These are phyloP conservation scores for Sakesphorus luctuosus DNA, from an alignment of 2,113 vertebrate species.

Conservation along the genomic window DNA sequence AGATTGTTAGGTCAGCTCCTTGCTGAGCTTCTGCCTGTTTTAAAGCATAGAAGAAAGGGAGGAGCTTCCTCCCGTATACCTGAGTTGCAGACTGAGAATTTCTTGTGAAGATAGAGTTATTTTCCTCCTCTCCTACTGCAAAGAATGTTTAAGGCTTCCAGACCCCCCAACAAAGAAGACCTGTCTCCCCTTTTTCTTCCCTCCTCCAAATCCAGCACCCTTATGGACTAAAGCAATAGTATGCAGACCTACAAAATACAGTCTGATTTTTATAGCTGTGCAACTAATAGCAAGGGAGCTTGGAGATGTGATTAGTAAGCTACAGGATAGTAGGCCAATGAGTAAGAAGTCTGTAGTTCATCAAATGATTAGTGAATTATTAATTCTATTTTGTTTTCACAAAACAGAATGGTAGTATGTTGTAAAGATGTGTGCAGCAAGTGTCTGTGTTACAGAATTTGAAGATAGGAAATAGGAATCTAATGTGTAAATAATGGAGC, in stretches of 20 bases:
- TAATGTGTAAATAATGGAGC: not conserved
- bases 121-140: not conserved
- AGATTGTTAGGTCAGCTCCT: not conserved
- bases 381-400: not conserved
- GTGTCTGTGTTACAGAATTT: not conserved
- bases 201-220: not conserved
- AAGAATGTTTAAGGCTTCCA: not conserved
- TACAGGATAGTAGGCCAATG: not conserved
- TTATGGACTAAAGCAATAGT: not conserved
- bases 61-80: not conserved
- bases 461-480: not conserved
- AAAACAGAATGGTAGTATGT: not conserved
- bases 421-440: not conserved
- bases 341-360: not conserved
- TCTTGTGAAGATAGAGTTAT: not conserved
- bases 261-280: not conserved
- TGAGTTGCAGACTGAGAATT: not conserved
- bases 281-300: not conserved
- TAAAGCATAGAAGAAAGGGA: not conserved
- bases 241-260: not conserved
- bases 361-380: not conserved
- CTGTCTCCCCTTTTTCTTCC: not conserved
- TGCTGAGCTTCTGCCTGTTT: not conserved
- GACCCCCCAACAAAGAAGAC: not conserved
- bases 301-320: not conserved